A percentile compares a stretch with the other conserved stretches of the same genome.
Evolutionary conservation across 2,888 invertebrate species (phyloP).

Genomic region (Pantelozetes paolii): DNA sequence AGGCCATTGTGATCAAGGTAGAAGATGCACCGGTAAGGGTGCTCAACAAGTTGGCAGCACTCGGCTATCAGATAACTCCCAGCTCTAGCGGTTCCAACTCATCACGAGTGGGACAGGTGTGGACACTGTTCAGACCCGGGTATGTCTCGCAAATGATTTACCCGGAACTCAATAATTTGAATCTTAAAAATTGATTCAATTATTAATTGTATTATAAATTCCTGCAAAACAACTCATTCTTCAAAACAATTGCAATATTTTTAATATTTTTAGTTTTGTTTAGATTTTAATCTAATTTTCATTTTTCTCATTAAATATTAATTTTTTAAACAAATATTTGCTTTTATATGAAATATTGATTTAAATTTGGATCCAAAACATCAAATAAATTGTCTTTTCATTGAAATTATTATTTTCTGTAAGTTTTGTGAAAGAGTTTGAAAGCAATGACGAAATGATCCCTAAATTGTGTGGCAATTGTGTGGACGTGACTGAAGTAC

Average conservation of each 20-base stretch:
- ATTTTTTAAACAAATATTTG: no score
- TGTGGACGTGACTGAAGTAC: not conserved
- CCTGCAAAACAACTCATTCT: no score
- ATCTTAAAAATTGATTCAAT: not conserved
- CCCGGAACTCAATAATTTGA: slow-evolving; percentile 33
- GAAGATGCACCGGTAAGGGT: slow-evolving; percentile 40
- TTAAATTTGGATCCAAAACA: no score
- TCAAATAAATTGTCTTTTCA: no score
- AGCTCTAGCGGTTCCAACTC: slow-evolving; percentile 27
- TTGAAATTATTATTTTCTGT: no score
- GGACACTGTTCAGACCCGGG: slow-evolving; percentile 39
- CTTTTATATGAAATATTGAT: no score
- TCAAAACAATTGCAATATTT: no score
- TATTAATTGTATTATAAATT: no score
- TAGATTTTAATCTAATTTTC: no score
- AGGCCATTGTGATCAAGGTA: slow-evolving; percentile 39
- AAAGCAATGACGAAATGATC: not conserved
- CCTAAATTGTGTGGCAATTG: not conserved
- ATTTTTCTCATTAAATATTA: no score
- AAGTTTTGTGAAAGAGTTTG: not conserved
- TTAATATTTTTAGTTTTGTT: no score
- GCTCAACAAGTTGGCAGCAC: slow-evolving; percentile 33
- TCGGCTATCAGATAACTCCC: slow-evolving; percentile 39
- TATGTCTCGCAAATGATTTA: slow-evolving; percentile 36
- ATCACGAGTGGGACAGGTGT: slow-evolving; percentile 25